Evolutionary conservation across 2,113 vertebrate species (phyloP).

Genomic region (Cyprinodon brontotheroides): DNA sequence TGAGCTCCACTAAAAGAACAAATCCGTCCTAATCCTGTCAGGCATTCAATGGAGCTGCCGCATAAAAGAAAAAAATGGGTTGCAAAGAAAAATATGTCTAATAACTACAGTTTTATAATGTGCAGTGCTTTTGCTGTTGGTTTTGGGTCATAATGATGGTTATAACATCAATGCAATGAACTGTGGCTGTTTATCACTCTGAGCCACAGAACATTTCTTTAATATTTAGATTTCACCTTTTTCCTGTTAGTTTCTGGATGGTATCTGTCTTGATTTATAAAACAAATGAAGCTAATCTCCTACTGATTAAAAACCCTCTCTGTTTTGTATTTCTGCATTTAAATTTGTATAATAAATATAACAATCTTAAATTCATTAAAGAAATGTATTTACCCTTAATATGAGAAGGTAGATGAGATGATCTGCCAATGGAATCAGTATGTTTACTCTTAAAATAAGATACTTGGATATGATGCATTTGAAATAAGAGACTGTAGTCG

Average conservation of each 20-base stretch:
- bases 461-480: no score
- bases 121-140: constrained; percentile 7
- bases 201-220: constrained; percentile 24
- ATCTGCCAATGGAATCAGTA: no score
- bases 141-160: neutral
- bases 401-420: no score
- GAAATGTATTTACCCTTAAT: no score
- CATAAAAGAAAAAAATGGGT: constrained; percentile 29
- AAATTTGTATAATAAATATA: no score
- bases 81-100: constrained; percentile 1
- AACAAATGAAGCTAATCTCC: no score
- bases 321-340: no score
- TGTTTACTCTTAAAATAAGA: no score
- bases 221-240: neutral
- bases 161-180: neutral
- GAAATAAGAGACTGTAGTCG: no score
- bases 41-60: constrained; percentile 40
- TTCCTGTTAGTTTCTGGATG: neutral
- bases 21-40: constrained; percentile 59
- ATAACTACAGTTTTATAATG: constrained; percentile 18
- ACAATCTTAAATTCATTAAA: no score
- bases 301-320: no score
- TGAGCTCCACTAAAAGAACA: constrained; percentile 38
- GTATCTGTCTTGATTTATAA: no score
- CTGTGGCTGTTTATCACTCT: neutral